These are phyloP conservation scores for Oostethus manadensis DNA, from an alignment of 2,113 vertebrate species.

Conservation along the genomic window DNA sequence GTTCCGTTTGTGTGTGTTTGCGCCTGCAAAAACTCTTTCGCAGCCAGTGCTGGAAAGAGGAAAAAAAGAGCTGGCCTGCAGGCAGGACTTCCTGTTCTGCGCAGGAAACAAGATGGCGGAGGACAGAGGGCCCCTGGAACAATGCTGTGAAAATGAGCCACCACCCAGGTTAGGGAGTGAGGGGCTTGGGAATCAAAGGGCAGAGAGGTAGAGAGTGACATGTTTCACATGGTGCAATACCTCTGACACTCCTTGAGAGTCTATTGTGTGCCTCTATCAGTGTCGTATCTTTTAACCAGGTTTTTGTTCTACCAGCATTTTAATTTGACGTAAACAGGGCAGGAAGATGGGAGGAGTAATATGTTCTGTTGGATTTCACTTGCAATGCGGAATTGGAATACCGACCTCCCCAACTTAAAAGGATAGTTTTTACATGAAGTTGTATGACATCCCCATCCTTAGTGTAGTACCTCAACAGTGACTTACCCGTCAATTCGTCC, in stretches of 20 bases:
- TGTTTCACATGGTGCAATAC: constrained; percentile 32
- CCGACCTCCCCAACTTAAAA: too few relatives aligned
- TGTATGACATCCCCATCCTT: too few relatives aligned
- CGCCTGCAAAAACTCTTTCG: constrained; percentile 25
- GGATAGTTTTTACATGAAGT: too few relatives aligned
- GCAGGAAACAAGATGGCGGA: constrained; percentile 67
- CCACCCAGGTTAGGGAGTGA: constrained; percentile 63
- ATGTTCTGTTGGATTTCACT: neutral
- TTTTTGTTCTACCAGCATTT: neutral
- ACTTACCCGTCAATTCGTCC: too few relatives aligned
- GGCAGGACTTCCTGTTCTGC: constrained; percentile 65
- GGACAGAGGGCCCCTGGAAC: constrained; percentile 53
- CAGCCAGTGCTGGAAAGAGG: constrained; percentile 60
- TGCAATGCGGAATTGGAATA: neutral
- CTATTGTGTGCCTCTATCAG: neutral
- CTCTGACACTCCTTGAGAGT: constrained; percentile 14
- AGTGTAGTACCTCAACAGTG: too few relatives aligned
- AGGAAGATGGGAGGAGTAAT: neutral
- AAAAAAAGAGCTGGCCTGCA: constrained; percentile 14
- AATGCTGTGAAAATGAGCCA: constrained; percentile 72
- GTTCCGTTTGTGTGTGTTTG: constrained; percentile 33
- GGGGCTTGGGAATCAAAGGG: constrained; percentile 44
- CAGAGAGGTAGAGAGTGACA: constrained; percentile 33
- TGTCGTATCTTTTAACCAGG: neutral
- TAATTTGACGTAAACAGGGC: neutral